Evolutionary conservation across 2,888 invertebrate species (phyloP).

Genomic region (Diadegma fenestrale): DNA sequence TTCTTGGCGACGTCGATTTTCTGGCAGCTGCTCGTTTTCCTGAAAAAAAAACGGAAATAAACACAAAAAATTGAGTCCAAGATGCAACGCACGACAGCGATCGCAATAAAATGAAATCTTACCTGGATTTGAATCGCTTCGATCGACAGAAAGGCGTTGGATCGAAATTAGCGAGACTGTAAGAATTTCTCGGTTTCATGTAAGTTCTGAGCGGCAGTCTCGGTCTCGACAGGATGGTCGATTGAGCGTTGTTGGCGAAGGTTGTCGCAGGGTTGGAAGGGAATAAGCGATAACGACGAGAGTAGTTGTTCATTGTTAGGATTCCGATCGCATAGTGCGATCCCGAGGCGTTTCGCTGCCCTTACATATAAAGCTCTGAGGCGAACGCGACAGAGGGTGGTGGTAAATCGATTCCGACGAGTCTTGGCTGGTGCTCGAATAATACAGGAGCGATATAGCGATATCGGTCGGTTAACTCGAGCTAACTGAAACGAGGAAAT

Average conservation of each 20-base stretch:
- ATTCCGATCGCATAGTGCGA: slow-evolving; percentile 75
- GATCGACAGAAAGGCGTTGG: slow-evolving; percentile 70
- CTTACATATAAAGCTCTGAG: slow-evolving; percentile 69
- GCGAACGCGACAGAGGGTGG: slow-evolving; percentile 63
- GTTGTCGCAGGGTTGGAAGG: slow-evolving; percentile 68
- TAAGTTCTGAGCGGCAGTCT: slow-evolving; percentile 70
- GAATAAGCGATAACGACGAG: slow-evolving; percentile 73
- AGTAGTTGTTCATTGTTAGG: slow-evolving; percentile 75
- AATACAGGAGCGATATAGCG: slow-evolving; percentile 52
- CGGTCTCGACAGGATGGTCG: slow-evolving; percentile 68
- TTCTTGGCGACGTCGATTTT: slow-evolving; percentile 86
- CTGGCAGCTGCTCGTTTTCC: slow-evolving; percentile 79
- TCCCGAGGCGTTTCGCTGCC: slow-evolving; percentile 59
- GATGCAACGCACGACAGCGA: slow-evolving; percentile 20
- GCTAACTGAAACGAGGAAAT: slow-evolving; percentile 57
- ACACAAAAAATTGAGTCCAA: slow-evolving; percentile 9
- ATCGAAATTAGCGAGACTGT: slow-evolving; percentile 70
- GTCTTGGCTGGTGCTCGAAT: slow-evolving; percentile 18
- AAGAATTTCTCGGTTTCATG: slow-evolving; percentile 69
- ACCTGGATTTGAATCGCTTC: slow-evolving; percentile 79
- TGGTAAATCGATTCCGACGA: slow-evolving; percentile 57
- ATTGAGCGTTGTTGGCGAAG: slow-evolving; percentile 65
- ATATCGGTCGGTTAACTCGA: slow-evolving; percentile 25
- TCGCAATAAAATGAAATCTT: slow-evolving; percentile 30
- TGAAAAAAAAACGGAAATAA: slow-evolving; percentile 65